phyloP scores from a whole-genome alignment of 2,113 vertebrate genomes.

The Ceuthmochares aereus region DNA sequence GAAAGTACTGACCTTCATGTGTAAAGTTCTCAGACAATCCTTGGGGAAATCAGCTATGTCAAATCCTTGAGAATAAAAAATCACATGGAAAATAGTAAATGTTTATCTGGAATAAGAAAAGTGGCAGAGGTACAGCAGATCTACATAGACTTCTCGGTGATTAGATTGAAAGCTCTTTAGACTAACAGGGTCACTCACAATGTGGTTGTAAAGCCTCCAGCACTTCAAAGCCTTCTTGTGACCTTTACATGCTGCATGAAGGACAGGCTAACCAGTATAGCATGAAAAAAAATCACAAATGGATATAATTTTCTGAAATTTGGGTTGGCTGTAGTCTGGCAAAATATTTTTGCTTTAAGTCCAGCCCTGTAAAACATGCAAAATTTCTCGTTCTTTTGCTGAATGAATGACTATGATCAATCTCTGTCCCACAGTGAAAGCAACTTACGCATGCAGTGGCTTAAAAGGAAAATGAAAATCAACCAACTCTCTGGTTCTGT shows the following conservation, averaged over 20 bases:
- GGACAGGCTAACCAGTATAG: background rate
- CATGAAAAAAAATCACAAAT: background rate
- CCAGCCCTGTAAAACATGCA: background rate
- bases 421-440: background rate
- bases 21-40: background rate
- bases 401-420: background rate
- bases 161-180: background rate
- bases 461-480: conserved; percentile 6
- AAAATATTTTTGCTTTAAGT: background rate
- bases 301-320: background rate
- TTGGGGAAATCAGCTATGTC: background rate
- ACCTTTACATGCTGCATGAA: background rate
- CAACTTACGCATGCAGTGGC: background rate
- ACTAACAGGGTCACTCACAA: background rate
- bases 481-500: background rate
- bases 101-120: background rate
- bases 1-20: background rate
- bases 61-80: background rate
- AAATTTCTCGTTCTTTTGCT: background rate
- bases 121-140: background rate
- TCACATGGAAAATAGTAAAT: background rate
- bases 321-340: background rate
- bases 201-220: background rate
- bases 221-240: background rate
- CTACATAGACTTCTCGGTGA: background rate